These are phyloP conservation scores for Phoxinus dragarum DNA, from an alignment of 2,797 vertebrate species.

Conservation along the genomic window DNA sequence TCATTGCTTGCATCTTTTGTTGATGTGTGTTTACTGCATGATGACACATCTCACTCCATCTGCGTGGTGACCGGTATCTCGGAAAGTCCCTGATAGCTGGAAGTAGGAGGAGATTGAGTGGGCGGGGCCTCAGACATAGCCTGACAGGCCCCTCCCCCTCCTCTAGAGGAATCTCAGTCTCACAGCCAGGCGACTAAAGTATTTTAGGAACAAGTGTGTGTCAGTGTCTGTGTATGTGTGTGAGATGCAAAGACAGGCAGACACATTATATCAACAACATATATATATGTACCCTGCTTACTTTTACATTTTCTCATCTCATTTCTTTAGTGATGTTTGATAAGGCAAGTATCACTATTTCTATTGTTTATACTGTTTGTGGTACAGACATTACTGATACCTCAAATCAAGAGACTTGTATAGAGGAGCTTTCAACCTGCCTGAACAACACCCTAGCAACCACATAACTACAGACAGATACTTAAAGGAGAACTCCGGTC, in stretches of 20 bases:
- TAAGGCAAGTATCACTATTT: background rate
- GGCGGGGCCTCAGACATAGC: constrained; percentile 43
- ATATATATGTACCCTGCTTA: background rate
- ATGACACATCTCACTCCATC: constrained; percentile 23
- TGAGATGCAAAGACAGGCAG: constrained; percentile 12
- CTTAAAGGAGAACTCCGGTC: too few relatives aligned
- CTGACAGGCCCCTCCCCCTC: constrained; percentile 47
- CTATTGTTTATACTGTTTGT: background rate
- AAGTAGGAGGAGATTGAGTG: constrained; percentile 50
- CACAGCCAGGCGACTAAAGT: constrained; percentile 58
- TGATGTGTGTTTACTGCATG: constrained; percentile 7
- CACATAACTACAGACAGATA: background rate
- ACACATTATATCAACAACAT: background rate
- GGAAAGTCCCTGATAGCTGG: constrained; percentile 60
- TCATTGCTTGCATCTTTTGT: constrained; percentile 33
- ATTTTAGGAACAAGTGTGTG: constrained; percentile 63
- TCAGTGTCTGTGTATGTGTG: constrained; percentile 42
- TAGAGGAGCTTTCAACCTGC: background rate
- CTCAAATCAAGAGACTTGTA: background rate
- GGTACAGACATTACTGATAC: background rate
- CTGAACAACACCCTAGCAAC: background rate
- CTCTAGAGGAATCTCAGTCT: constrained; percentile 54
- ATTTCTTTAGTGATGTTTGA: background rate
- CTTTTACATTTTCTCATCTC: background rate
- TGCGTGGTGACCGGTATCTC: constrained; percentile 33